Evolutionary conservation across 1,140 invertebrate genomes (phyloP), one percentile per base, ranked within the genome.

Genomic region (Trachymyrmex cornetzi): DNA sequence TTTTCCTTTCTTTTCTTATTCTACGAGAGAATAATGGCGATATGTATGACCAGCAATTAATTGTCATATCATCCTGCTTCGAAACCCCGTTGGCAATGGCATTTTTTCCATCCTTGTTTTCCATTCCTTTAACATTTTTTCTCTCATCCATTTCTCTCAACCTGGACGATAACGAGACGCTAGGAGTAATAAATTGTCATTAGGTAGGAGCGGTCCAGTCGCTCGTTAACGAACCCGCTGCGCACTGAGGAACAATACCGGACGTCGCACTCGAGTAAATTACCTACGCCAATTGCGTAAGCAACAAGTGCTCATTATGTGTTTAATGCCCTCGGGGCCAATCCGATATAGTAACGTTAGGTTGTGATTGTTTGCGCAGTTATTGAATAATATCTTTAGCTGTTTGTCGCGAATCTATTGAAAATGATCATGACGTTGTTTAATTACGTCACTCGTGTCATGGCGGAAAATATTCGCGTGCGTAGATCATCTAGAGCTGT

Each of bases 251-350:
- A 63, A 80, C 63, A 86, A 85, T 79, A 64, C 74, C 74, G 59
- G 72, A 85, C 74, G 50, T 85, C 48, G 48, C 57, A 48, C 72
- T 75, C 82, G 72, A 71, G 63, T 86, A 82, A 87, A 87, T 87
- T 71, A 71, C 22, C 77, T 82, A 72, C 30, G 79, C 66, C 77
- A 81, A 82, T 82, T 81, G 85, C 53, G 48, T 82, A 87, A 88
- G 87, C 88, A 88, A 88, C 88, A 89, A 90, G 89, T 90, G 88
- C 72, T 89, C 59, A 66, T 90, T 89, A 87, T 77, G 66, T 61
- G 85, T 30, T 75, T 84, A 72, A 84, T 84, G 38, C 53, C 34
- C 53, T 9, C 22, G 67, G 69, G 69, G 3, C 12, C 38, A 74
- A 27, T 50, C 38, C 4, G 44, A 61, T 74, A 24, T 44, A 48